Percentiles rank a stretch among this genome's conserved stretches.
Conservation (phyloP, 2,113 vertebrate genomes). For the Leucopsar rothschildi region DNA sequence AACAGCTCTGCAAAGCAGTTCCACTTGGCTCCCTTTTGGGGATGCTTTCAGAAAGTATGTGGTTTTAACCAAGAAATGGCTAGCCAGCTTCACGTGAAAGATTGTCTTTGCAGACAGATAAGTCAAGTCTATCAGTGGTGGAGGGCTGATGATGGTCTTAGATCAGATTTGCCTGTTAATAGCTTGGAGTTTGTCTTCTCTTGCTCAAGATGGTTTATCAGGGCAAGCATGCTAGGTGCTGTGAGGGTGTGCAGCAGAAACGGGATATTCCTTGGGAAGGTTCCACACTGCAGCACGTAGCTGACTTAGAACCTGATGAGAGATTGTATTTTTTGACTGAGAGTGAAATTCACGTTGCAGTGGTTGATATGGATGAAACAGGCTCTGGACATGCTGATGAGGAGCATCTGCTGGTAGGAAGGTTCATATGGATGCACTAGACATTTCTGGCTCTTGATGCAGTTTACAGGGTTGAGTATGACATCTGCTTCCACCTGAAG, state of each 20-base stretch:
- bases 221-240: background rate
- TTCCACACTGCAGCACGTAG: accelerated
- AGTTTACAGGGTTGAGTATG: background rate
- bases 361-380: background rate
- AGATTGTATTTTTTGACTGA: background rate
- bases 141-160: background rate
- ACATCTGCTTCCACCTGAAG: background rate
- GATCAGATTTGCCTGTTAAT: background rate
- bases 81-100: background rate
- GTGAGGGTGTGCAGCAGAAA: background rate
- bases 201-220: background rate
- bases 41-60: background rate
- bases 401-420: background rate
- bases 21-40: background rate
- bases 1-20: background rate
- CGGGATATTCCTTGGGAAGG: background rate
- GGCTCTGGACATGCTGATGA: background rate
- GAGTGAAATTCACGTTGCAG: accelerated
- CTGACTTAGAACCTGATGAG: background rate
- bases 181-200: background rate
- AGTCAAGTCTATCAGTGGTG: background rate
- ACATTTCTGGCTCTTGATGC: background rate
- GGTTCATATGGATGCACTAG: accelerated
- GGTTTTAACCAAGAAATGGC: background rate
- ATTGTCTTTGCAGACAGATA: background rate